Evolutionary conservation across 2,113 vertebrate species (phyloP).

Genomic region (Setophaga petechia): DNA sequence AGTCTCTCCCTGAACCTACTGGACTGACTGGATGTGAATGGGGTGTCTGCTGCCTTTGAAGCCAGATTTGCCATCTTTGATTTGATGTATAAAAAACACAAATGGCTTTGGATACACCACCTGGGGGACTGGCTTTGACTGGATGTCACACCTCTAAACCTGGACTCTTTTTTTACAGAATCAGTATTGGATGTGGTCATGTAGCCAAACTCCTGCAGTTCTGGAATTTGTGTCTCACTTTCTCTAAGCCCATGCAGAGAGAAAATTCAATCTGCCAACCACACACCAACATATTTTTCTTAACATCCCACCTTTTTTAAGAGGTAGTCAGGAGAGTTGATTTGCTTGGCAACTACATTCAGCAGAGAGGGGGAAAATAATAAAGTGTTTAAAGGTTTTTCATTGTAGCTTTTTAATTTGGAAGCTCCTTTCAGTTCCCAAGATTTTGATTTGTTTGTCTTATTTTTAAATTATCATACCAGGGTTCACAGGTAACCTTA

Average conservation of each 20-base stretch:
- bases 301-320: not conserved
- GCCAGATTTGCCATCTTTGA: not conserved
- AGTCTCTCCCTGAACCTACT: not conserved
- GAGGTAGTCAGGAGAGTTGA: not conserved
- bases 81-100: not conserved
- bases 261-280: not conserved
- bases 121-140: not conserved
- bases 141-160: not conserved
- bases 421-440: not conserved
- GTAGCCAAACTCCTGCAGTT: not conserved
- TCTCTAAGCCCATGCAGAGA: not conserved
- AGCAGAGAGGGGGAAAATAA: not conserved
- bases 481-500: not conserved
- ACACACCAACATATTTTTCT: not conserved
- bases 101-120: not conserved
- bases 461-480: not conserved
- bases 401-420: not conserved
- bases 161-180: not conserved
- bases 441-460: not conserved
- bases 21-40: not conserved
- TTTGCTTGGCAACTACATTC: fast-evolving
- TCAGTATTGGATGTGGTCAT: fast-evolving
- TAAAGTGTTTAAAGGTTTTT: not conserved
- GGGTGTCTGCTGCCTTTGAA: not conserved
- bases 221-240: not conserved